Base-by-base conservation (phyloP, 2,797 vertebrate genomes). In the Clarias platycephalus region DNA sequence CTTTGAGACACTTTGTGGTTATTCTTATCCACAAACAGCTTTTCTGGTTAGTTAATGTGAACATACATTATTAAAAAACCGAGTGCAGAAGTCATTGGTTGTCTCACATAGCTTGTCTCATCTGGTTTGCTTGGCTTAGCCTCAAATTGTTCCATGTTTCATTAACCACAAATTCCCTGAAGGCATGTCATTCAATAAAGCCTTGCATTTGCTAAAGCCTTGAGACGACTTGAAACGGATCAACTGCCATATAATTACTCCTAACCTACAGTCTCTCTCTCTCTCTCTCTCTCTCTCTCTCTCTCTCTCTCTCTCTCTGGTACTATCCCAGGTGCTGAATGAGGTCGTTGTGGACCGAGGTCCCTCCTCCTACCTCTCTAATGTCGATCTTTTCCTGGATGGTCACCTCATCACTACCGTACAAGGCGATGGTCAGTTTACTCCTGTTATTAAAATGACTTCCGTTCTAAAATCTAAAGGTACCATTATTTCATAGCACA, bases 281-380 rank as follows among this genome's bases (percentile, higher is more conserved):
- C 67, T 78, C 3, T 77, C 26, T 66, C 26, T 76, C 9, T 64
- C 66, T 74, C 49, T 28, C 13, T 49, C 40, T 16, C 71, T 20
- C 53, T 13, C 18, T 58, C 62, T 80, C 6, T 64, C 34, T 28
- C 37, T 44, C 31, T 15, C 57, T 78, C 28, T 8, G 24, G 49
- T 5, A 2, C 44, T 55, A 55, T 67, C 4, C 57, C 58, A 96
- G 95, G 95, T 95, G 86, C 83, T 96, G 84, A 96, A 96, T 90
- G 95, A 96, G 87, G 95, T 96, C 83, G 95, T 96, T 70, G 95
- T 96, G 81, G 95, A 96, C 89, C 86, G 95, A 87, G 95, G 95
- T 16, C 95, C 95, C 0, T 96, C 95, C 20, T 95, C 95, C 76
- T 96, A 96, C 91, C 92, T 96, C 88, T 96, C 95, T 71, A 96